Base-by-base conservation (phyloP, 2,797 vertebrate species). In the Lepilemur ruficaudatus region DNA sequence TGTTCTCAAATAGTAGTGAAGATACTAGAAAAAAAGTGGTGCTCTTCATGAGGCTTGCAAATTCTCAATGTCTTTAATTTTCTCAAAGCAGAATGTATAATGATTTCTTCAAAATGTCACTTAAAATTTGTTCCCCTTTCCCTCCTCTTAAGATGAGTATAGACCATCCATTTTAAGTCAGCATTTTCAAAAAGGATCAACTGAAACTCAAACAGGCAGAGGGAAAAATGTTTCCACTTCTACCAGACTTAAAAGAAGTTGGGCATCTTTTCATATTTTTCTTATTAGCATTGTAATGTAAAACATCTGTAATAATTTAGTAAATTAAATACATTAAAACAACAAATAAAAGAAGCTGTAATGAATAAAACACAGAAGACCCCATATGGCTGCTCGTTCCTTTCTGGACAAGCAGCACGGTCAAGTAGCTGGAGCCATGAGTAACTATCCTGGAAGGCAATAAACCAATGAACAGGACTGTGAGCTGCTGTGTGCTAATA, bases 241-340 rank as follows among this genome's bases (percentile, higher is more conserved):
- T 59, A 86, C 73, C 63, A 80, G 69, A 97, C 93, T 97, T 98
- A 79, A 97, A 98, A 98, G 96, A 95, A 95, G 92, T 50, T 63
- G 81, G 95, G 79, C 83, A 90, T 95, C 96, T 97, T 83, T 93
- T 94, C 65, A 28, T 89, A 94, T 94, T 97, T 98, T 97, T 97
- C 97, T 96, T 94, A 88, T 96, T 98, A 98, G 89, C 69, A 93
- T 69, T 89, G 84, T 89, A 97, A 94, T 97, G 78, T 52, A 75
- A 92, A 97, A 97, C 98, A 98, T 97, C 96, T 98, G 98, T 18
- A 95, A 97, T 93, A 61, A 96, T 91, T 98, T 96, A 98, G 96
- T 89, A 89, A 95, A 97, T 97, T 96, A 97, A 97, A 97, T 97
- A 92, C 87, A 97, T 92, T 93, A 95, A 93, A 97, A 96, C 81